Evolutionary conservation across 2,888 invertebrate genomes (phyloP).

Genomic region (Calephelis perditalis): DNA sequence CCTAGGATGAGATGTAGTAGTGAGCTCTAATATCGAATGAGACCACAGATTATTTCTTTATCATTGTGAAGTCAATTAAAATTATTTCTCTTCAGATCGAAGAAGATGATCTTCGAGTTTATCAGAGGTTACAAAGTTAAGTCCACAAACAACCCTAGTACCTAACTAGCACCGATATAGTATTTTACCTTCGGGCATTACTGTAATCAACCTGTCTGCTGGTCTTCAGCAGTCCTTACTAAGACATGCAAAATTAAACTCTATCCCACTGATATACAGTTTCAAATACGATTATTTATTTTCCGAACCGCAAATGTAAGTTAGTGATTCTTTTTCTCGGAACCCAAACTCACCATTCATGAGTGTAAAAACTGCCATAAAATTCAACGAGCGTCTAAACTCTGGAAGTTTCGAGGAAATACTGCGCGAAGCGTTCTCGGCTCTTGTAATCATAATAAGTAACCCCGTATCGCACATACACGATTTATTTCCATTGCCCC

Average conservation of each 20-base stretch:
- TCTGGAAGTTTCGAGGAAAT: constrained; percentile 33
- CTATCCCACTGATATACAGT: constrained; percentile 10
- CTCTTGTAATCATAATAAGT: constrained; percentile 41
- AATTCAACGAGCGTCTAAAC: constrained; percentile 55
- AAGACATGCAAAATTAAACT: constrained; percentile 21
- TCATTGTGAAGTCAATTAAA: too few relatives aligned
- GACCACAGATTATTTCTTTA: too few relatives aligned
- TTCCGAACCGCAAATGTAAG: neutral
- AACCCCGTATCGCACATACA: constrained; percentile 31
- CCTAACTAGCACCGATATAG: constrained; percentile 23
- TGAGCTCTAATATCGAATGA: too few relatives aligned
- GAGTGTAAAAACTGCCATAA: constrained; percentile 60
- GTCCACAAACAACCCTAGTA: constrained; percentile 14
- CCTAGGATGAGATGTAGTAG: too few relatives aligned
- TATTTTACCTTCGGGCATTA: constrained; percentile 50
- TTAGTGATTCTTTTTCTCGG: constrained; percentile 21
- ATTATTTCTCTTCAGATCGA: too few relatives aligned
- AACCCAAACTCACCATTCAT: constrained; percentile 36
- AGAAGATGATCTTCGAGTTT: too few relatives aligned
- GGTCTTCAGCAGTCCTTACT: neutral
- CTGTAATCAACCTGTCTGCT: constrained; percentile 50
- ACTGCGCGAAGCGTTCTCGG: constrained; percentile 31
- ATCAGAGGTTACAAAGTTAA: neutral
- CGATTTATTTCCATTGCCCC: constrained; percentile 13
- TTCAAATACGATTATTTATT: neutral